Conservation (phyloP, 2,888 invertebrate species). For the Frankliniella intonsa region DNA sequence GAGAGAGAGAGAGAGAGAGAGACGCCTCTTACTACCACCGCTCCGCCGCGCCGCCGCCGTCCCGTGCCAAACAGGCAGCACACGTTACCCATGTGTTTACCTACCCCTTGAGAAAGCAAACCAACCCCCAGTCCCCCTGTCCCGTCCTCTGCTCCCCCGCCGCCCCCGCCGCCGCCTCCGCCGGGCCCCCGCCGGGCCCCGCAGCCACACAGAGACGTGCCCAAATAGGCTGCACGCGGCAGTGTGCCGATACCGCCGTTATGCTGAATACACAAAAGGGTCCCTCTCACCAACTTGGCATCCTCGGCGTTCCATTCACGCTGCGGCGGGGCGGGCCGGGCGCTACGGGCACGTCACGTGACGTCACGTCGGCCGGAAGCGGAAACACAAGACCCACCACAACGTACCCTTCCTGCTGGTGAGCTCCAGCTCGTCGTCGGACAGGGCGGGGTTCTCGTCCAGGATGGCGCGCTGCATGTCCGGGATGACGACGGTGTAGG, state of each 20-base stretch:
- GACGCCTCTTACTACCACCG: background rate
- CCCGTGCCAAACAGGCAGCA: background rate
- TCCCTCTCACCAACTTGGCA: no score
- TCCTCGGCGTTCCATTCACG: no score
- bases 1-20: no score
- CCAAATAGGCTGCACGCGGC: no score
- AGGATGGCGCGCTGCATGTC: constrained; percentile 75
- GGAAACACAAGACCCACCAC: no score
- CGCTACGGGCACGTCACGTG: no score
- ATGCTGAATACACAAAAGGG: no score
- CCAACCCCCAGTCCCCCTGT: background rate
- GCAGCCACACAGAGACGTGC: background rate
- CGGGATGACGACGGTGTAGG: constrained; percentile 66
- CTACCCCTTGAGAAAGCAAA: background rate
- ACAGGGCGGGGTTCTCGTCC: constrained; percentile 69
- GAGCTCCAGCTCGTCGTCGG: constrained; percentile 61
- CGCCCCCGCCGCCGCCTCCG: background rate
- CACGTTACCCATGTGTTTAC: background rate
- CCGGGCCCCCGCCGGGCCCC: background rate
- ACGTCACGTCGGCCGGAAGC: no score
- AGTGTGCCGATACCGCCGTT: no score
- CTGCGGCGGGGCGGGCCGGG: no score
- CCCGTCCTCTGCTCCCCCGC: no score
- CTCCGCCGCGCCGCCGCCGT: background rate
- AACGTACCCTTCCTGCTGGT: constrained; percentile 65